A percentile compares a stretch with the other conserved stretches of the same genome.
Evolutionary conservation across 2,888 invertebrate genomes (phyloP).

Genomic region (Epirrhoe tristata): DNA sequence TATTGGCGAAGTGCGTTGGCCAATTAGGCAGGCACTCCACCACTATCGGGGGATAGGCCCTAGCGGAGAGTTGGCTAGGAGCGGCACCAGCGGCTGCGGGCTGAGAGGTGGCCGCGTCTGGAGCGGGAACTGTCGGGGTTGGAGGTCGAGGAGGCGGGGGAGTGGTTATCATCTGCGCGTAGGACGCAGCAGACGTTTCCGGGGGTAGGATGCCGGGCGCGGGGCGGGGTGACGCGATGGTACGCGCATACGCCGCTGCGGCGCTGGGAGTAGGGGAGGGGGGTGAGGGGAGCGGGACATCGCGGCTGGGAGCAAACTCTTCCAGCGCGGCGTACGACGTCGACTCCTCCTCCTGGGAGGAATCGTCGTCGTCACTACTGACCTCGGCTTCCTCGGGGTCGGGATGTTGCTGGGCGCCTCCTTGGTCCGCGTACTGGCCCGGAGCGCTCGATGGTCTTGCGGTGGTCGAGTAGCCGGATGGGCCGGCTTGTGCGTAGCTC

Average conservation of each 20-base stretch:
- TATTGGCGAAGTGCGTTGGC: background rate
- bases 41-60: constrained; percentile 22
- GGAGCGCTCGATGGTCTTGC: background rate
- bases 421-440: background rate
- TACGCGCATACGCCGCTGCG: background rate
- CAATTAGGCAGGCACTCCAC: constrained; percentile 34
- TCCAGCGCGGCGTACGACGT: background rate
- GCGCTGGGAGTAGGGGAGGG: background rate
- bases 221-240: background rate
- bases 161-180: background rate
- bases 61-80: background rate
- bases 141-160: background rate
- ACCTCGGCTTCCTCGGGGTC: background rate
- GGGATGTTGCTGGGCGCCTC: background rate
- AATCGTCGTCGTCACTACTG: background rate
- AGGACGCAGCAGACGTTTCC: background rate
- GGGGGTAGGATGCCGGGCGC: background rate
- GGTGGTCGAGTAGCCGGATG: background rate
- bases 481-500: background rate
- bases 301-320: background rate
- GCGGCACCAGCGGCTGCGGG: background rate
- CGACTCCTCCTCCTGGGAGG: background rate
- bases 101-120: background rate
- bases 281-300: background rate
- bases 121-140: background rate